Percentiles rank a stretch among this genome's conserved stretches.
Evolutionary conservation across 1,140 invertebrate species (phyloP).

Genomic region (Cyclina sinensis): DNA sequence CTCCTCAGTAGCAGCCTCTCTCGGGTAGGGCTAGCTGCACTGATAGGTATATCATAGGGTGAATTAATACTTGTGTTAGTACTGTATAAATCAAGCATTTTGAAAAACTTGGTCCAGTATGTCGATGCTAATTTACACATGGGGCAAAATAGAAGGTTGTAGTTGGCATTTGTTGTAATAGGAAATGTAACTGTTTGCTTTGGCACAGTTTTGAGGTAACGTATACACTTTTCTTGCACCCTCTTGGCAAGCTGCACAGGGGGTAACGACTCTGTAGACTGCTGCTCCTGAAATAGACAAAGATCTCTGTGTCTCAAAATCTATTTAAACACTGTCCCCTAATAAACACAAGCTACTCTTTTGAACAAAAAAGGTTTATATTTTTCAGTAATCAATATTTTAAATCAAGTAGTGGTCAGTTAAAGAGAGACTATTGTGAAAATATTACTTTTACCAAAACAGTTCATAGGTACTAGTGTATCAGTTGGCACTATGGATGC

Average conservation of each 20-base stretch:
- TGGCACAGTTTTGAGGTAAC: background rate
- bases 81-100: slow-evolving; percentile 16
- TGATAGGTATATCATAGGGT: slow-evolving; percentile 53
- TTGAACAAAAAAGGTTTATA: too few relatives aligned
- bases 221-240: slow-evolving; percentile 6
- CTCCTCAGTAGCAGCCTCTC: slow-evolving; percentile 6
- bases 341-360: too few relatives aligned
- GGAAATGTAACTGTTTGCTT: background rate
- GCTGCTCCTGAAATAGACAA: background rate
- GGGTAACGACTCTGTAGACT: background rate
- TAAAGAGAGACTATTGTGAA: too few relatives aligned
- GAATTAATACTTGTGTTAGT: background rate
- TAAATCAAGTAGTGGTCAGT: too few relatives aligned
- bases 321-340: too few relatives aligned
- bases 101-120: slow-evolving; percentile 65
- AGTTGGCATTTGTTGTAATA: slow-evolving; percentile 48
- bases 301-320: too few relatives aligned
- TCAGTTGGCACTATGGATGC: too few relatives aligned
- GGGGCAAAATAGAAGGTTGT: slow-evolving; percentile 58
- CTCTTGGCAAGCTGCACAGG: slow-evolving; percentile 1
- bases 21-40: slow-evolving; percentile 22
- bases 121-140: slow-evolving; percentile 67
- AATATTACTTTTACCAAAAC: too few relatives aligned
- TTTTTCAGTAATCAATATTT: too few relatives aligned
- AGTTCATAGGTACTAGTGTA: too few relatives aligned